phyloP scores from a whole-genome alignment of 2,113 vertebrate genomes.

The Oryzias woworae region DNA sequence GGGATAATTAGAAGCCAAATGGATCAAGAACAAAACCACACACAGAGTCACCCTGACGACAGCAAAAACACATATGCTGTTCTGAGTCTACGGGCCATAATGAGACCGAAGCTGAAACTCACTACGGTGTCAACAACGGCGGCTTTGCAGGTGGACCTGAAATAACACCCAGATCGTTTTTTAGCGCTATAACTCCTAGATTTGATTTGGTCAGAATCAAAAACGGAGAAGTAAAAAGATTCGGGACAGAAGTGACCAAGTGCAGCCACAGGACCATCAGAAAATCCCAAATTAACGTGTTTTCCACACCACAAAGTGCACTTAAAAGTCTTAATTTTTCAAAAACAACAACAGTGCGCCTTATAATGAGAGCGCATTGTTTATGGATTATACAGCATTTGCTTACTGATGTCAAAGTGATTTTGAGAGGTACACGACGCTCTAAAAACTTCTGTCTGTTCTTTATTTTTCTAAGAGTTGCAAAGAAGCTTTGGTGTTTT shows the following conservation, averaged over 20 bases:
- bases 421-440: too few relatives aligned
- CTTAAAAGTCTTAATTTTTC: too few relatives aligned
- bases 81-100: slow-evolving; percentile 39
- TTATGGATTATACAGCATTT: slow-evolving; percentile 14
- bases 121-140: slow-evolving; percentile 17
- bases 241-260: slow-evolving; percentile 17
- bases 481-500: slow-evolving; percentile 4
- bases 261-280: slow-evolving; percentile 2
- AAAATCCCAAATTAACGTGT: slow-evolving; percentile 40
- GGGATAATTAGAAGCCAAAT: slow-evolving; percentile 47
- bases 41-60: slow-evolving; percentile 33
- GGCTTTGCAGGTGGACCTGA: slow-evolving; percentile 23
- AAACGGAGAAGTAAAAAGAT: not conserved
- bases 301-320: not conserved
- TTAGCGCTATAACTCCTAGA: slow-evolving; percentile 9
- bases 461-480: not conserved
- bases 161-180: slow-evolving; percentile 25
- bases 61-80: slow-evolving; percentile 53
- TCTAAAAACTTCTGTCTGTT: too few relatives aligned
- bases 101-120: slow-evolving; percentile 20
- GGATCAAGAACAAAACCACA: slow-evolving; percentile 53
- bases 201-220: slow-evolving; percentile 7
- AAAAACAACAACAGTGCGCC: slow-evolving; percentile 12
- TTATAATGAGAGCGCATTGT: not conserved
- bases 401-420: slow-evolving; percentile 7